phyloP scores from a whole-genome alignment of 2,888 invertebrate species.

The Scaptomyza cyrtandrae region DNA sequence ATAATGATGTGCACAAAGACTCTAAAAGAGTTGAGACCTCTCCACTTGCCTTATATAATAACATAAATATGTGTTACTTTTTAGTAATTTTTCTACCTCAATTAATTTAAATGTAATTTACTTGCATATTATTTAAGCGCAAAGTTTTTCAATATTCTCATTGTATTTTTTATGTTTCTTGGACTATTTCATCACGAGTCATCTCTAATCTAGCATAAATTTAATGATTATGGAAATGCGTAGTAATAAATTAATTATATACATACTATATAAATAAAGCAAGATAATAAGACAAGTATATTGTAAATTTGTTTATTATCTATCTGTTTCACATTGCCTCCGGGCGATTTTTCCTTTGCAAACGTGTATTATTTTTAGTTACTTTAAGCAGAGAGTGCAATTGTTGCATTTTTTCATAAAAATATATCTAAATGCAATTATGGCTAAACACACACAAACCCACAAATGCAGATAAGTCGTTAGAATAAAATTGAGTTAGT shows the following conservation, averaged over 20 bases:
- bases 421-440: conserved; percentile 39
- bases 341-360: conserved; percentile 23
- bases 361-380: conserved; percentile 15
- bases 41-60: conserved; percentile 74
- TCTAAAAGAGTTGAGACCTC: conserved; percentile 68
- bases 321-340: conserved; percentile 21
- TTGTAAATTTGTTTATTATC: conserved; percentile 39
- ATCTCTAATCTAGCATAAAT: conserved; percentile 56
- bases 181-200: conserved; percentile 51
- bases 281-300: conserved; percentile 32
- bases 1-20: conserved; percentile 56
- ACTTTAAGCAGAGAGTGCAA: conserved; percentile 44
- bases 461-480: conserved; percentile 54
- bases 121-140: conserved; percentile 64
- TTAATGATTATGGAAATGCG: conserved; percentile 40
- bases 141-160: conserved; percentile 43
- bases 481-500: conserved; percentile 67
- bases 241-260: conserved; percentile 45
- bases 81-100: conserved; percentile 80
- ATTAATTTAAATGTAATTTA: conserved; percentile 74
- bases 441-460: conserved; percentile 10
- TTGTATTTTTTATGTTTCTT: conserved; percentile 36
- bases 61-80: conserved; percentile 76
- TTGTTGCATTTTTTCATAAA: conserved; percentile 40
- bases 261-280: conserved; percentile 49